These are phyloP conservation scores for Mayetiola destructor DNA, from an alignment of 2,888 invertebrate genomes.

Conservation along the genomic window DNA sequence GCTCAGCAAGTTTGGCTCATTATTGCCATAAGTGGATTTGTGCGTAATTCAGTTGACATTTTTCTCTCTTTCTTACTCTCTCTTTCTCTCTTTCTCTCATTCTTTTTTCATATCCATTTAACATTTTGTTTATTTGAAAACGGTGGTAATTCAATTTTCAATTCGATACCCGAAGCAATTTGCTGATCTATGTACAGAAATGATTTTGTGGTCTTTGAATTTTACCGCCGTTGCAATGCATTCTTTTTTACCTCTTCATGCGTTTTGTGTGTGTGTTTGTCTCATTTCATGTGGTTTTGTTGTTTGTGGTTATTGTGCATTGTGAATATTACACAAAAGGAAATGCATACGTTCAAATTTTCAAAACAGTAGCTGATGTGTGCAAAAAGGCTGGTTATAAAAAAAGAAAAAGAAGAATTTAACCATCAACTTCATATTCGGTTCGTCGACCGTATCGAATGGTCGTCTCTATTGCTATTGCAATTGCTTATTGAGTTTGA, in stretches of 20 bases:
- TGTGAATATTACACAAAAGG: background rate
- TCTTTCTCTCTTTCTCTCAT: too few species aligned
- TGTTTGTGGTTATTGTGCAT: background rate
- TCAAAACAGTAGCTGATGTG: too few species aligned
- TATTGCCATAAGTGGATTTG: too few species aligned
- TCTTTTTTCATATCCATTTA: too few species aligned
- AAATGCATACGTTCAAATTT: background rate
- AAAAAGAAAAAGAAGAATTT: too few species aligned
- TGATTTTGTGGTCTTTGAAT: background rate
- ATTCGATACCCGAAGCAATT: too few species aligned
- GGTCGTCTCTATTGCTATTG: background rate
- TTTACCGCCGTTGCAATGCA: background rate
- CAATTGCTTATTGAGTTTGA: background rate
- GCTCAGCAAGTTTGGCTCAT: too few species aligned
- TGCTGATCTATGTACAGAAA: background rate
- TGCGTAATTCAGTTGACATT: slow-evolving; percentile 12
- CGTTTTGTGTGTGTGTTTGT: background rate
- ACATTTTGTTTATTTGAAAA: too few species aligned
- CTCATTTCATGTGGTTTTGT: background rate
- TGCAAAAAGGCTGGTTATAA: background rate
- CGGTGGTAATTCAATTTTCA: too few species aligned
- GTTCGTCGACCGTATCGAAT: background rate
- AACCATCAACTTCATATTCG: background rate
- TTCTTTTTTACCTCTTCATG: background rate
- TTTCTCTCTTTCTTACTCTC: too few species aligned